These are phyloP conservation scores for Oryzias woworae DNA, from an alignment of 2,113 vertebrate genomes.

Conservation along the genomic window DNA sequence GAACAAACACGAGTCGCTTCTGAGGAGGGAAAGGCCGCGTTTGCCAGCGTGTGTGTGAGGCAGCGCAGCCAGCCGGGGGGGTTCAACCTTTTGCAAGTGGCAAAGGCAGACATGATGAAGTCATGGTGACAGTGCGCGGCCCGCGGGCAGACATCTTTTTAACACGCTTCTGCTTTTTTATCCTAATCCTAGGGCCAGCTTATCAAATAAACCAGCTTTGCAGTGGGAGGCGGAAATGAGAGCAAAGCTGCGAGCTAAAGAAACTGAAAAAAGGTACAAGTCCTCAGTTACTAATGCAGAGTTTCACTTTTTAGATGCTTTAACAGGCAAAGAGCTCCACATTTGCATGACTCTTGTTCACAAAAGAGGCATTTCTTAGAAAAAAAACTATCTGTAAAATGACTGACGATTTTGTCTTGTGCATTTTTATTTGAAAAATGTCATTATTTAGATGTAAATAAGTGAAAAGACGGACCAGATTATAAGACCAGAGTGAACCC, in stretches of 20 bases:
- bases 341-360: too few species aligned
- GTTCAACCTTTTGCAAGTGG: conserved; percentile 76
- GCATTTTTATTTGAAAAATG: too few species aligned
- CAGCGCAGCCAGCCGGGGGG: conserved; percentile 51
- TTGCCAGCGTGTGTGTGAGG: conserved; percentile 11
- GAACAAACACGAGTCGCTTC: conserved; percentile 40
- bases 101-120: conserved; percentile 76
- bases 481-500: too few species aligned
- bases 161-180: conserved; percentile 52
- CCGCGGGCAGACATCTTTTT: conserved; percentile 58
- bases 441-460: too few species aligned
- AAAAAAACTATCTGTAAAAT: too few species aligned
- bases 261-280: too few species aligned
- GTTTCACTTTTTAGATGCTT: too few species aligned
- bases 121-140: conserved; percentile 71
- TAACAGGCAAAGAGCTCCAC: too few species aligned
- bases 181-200: conserved; percentile 43
- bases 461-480: too few species aligned
- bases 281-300: too few species aligned
- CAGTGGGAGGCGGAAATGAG: background rate
- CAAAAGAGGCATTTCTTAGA: too few species aligned
- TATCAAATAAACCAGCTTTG: conserved; percentile 38
- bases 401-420: too few species aligned
- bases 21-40: conserved; percentile 9
- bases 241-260: background rate